phyloP scores from a whole-genome alignment of 1,140 invertebrate species.

The Drosophila funebris region DNA sequence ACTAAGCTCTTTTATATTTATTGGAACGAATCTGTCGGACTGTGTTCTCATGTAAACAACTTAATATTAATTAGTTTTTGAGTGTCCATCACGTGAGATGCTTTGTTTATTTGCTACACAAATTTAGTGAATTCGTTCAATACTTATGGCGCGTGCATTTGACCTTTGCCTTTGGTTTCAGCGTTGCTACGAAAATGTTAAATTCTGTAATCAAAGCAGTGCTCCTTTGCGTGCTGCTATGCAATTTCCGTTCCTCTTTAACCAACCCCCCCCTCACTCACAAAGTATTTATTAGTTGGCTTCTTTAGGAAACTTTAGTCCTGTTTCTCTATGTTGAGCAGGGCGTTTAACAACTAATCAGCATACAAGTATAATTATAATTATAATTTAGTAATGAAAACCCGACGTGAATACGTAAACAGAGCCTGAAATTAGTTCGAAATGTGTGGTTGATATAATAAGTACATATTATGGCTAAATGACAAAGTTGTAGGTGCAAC shows the following conservation, averaged over 20 bases:
- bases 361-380: conserved; percentile 10
- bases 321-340: not conserved
- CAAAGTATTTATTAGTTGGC: not conserved
- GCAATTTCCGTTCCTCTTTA: conserved; percentile 12
- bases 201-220: conserved; percentile 2
- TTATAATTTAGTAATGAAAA: conserved; percentile 24
- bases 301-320: conserved; percentile 1
- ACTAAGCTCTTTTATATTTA: not conserved
- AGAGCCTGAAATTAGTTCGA: not conserved
- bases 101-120: not conserved
- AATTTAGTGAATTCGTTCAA: conserved; percentile 13
- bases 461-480: not conserved
- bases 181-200: not conserved
- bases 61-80: conserved; percentile 15
- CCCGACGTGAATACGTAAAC: not conserved
- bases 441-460: not conserved
- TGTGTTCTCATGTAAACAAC: not conserved
- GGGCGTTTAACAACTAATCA: conserved; percentile 32
- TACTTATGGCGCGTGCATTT: conserved; percentile 42
- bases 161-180: conserved; percentile 3
- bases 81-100: not conserved
- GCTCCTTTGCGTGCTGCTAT: conserved; percentile 25
- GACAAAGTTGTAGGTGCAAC: not conserved
- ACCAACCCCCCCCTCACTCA: not conserved
- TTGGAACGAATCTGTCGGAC: not conserved